These are phyloP conservation scores for Zelleria hepariella DNA, from an alignment of 2,888 invertebrate species.

Conservation along the genomic window DNA sequence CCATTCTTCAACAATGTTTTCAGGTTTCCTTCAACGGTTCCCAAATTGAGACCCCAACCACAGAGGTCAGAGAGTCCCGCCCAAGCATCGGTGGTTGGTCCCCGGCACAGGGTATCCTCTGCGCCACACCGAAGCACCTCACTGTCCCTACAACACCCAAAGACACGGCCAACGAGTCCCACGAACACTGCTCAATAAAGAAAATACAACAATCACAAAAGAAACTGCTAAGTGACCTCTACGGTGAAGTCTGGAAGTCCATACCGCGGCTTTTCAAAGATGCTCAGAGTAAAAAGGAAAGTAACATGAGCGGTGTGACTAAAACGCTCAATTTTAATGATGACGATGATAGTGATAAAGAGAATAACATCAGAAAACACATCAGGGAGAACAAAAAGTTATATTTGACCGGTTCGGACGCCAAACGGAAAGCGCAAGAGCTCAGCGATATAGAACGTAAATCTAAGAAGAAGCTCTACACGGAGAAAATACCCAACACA, in stretches of 20 bases:
- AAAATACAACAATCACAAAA: slow-evolving; percentile 53
- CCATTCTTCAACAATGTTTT: background rate
- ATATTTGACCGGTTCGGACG: slow-evolving; percentile 47
- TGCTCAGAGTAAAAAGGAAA: slow-evolving; percentile 30
- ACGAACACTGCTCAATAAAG: slow-evolving; percentile 50
- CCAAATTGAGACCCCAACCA: slow-evolving; percentile 24
- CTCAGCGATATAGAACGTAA: slow-evolving; percentile 34
- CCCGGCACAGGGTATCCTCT: slow-evolving; percentile 50
- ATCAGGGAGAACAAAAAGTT: slow-evolving; percentile 38
- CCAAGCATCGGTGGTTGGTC: slow-evolving; percentile 56
- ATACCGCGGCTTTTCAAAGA: slow-evolving; percentile 57
- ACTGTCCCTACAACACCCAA: slow-evolving; percentile 47
- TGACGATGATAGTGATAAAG: slow-evolving; percentile 51
- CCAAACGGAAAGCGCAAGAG: slow-evolving; percentile 31
- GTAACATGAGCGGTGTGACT: slow-evolving; percentile 34
- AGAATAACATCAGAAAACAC: slow-evolving; percentile 36
- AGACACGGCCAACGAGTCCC: slow-evolving; percentile 49
- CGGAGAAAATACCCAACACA: slow-evolving; percentile 44
- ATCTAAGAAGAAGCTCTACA: slow-evolving; percentile 52
- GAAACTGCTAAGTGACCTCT: slow-evolving; percentile 61
- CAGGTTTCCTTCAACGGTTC: slow-evolving; percentile 50
- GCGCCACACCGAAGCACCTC: slow-evolving; percentile 43
- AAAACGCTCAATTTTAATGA: slow-evolving; percentile 46
- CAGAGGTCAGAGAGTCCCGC: slow-evolving; percentile 18
- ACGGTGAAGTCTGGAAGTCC: slow-evolving; percentile 70